Base-by-base conservation (phyloP, 2,797 vertebrate genomes). In the Pseudopleuronectes americanus region DNA sequence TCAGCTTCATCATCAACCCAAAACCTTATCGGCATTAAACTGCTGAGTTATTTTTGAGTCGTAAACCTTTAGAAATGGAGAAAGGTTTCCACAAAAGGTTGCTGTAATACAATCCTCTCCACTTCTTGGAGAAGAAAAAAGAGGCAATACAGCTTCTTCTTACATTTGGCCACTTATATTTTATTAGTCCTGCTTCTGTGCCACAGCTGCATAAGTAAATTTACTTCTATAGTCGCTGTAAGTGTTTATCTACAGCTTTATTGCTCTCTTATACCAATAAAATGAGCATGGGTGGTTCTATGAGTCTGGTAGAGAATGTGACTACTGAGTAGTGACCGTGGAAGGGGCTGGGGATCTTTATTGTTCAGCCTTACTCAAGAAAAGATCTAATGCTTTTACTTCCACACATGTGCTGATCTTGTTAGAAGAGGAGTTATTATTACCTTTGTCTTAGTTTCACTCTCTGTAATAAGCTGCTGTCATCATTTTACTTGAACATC, bases 401-500 rank as follows among this genome's bases (percentile, higher is more conserved):
- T 21, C 22, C 21, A 38, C 47, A 54, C 14, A 33, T n/a, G 19
- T 14, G 16, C 12, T 59, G 49, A 56, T 17, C 70, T 45, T 64
- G 45, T 56, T 47, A 58, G 55, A 8, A 38, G 54, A 3, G 1
- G 21, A 64, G 36, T 10, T 57, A 24, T 38, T 31, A 2, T 31
- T 31, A 33, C 17, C 12, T 68, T 51, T 62, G 61, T 62, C 57
- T 60, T 36, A 24, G 28, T 59, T 70, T 61, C 19, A 63, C 23
- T 55, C 53, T 19, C 43, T 64, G 75, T 55, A 64, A 47, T 28
- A 26, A 28, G 51, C 22, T 28, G 7, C 41, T 52, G 10, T 64
- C 49, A 67, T 57, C 21, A 64, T 67, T 55, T 24, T 16, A 68
- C 41, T 43, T 64, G 10, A 57, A n/a, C 56, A 63, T 45, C 21